These are phyloP conservation scores for Zoroaster sp. DNA, from an alignment of 53 echinoderm and acorn worm species.

Conservation along the genomic window DNA sequence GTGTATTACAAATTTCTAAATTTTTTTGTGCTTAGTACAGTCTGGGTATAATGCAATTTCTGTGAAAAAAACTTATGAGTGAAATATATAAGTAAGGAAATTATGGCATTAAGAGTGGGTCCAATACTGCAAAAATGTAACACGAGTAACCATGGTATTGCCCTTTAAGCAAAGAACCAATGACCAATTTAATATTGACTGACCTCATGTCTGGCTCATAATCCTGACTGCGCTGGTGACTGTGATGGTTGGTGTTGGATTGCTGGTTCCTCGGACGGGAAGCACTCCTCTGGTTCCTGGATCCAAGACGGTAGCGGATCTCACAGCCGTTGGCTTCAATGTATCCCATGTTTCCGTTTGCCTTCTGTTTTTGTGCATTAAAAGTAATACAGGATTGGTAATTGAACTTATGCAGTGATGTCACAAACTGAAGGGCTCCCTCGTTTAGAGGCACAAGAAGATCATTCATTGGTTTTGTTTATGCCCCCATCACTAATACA, in stretches of 20 bases:
- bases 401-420: too few relatives aligned
- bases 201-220: conserved; percentile 33
- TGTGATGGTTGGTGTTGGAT: conserved; percentile 7
- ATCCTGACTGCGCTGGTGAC: neutral
- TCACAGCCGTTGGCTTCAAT: conserved; percentile 69
- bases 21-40: too few relatives aligned
- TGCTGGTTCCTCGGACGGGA: neutral
- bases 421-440: too few relatives aligned
- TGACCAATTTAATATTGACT: conserved; percentile 7
- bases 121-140: too few relatives aligned
- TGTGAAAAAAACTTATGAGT: too few relatives aligned
- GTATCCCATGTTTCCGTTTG: neutral
- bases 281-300: neutral
- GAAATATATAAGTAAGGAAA: too few relatives aligned
- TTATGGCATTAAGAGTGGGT: too few relatives aligned
- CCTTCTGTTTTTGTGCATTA: neutral
- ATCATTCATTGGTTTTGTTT: neutral
- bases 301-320: conserved; percentile 63
- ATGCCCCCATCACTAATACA: too few relatives aligned
- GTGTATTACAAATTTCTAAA: too few relatives aligned
- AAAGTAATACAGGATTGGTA: neutral
- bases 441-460: neutral
- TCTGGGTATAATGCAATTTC: too few relatives aligned
- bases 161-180: too few relatives aligned
- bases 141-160: too few relatives aligned